phyloP scores from a whole-genome alignment of 2,888 invertebrate genomes.

The Polymixis lichenea region DNA sequence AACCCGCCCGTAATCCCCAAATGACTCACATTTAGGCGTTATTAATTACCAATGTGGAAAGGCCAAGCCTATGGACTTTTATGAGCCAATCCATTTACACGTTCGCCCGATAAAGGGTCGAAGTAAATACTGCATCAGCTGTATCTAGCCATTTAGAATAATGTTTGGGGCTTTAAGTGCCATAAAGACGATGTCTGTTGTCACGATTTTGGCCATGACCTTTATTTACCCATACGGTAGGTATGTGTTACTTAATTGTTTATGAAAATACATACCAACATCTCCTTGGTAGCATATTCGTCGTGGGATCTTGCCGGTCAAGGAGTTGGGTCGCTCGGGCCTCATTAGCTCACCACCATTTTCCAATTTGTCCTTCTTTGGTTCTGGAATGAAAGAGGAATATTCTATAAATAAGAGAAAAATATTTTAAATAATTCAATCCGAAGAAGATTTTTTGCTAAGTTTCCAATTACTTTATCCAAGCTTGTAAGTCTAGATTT shows the following conservation, averaged over 20 bases:
- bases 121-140: conserved; percentile 23
- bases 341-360: conserved; percentile 90
- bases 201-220: conserved; percentile 21
- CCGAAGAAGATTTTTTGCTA: background rate
- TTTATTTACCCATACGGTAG: background rate
- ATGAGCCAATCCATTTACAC: conserved; percentile 41
- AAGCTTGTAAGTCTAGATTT: background rate
- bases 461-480: background rate
- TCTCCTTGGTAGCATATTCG: conserved; percentile 95
- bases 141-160: conserved; percentile 22
- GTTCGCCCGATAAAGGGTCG: conserved; percentile 24
- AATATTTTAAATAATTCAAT: background rate
- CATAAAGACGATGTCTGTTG: background rate
- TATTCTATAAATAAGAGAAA: conserved; percentile 14
- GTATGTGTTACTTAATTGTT: no score
- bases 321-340: conserved; percentile 95
- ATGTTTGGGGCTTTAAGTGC: conserved; percentile 13
- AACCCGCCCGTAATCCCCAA: conserved; percentile 38
- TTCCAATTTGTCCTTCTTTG: conserved; percentile 98
- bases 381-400: conserved; percentile 92
- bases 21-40: conserved; percentile 25
- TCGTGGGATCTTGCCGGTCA: conserved; percentile 94
- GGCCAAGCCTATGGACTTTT: conserved; percentile 38
- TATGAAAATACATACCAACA: conserved; percentile 84
- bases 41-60: conserved; percentile 32